Conservation (phyloP, 2,113 vertebrate species). For the Eupsittula cactorum region DNA sequence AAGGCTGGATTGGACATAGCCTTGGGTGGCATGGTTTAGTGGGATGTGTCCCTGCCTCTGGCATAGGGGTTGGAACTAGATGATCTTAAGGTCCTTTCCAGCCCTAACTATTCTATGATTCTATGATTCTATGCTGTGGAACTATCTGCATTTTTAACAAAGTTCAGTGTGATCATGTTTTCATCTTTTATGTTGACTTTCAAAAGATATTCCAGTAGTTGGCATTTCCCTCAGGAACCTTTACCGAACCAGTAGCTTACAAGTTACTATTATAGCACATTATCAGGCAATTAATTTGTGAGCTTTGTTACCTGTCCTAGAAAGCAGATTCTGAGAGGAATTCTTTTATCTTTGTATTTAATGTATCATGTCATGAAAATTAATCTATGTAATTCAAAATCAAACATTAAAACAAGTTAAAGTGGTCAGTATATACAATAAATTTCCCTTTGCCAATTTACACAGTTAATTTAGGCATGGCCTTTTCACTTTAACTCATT, state of each 20-base stretch:
- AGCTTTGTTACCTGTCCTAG: slow-evolving; percentile 40
- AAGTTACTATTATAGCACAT: neutral
- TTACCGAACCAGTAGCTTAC: neutral
- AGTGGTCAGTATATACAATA: slow-evolving; percentile 58
- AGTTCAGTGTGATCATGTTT: neutral
- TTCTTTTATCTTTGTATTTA: slow-evolving; percentile 34
- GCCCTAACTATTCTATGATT: too few relatives aligned
- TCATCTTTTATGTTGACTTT: neutral
- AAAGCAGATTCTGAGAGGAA: slow-evolving; percentile 31
- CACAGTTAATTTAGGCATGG: slow-evolving; percentile 50
- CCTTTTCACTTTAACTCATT: slow-evolving; percentile 65
- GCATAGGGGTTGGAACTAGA: too few relatives aligned
- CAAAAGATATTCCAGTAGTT: neutral
- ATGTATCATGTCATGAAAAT: slow-evolving; percentile 42
- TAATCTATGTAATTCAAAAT: slow-evolving; percentile 49
- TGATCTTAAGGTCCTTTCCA: too few relatives aligned
- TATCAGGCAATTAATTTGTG: slow-evolving; percentile 35
- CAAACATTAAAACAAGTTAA: slow-evolving; percentile 56
- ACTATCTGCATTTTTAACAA: neutral
- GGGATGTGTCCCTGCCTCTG: too few relatives aligned
- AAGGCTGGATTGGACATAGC: too few relatives aligned
- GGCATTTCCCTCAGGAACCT: slow-evolving; percentile 10
- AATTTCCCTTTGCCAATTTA: slow-evolving; percentile 61
- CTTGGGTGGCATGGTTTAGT: too few relatives aligned
- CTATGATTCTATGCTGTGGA: neutral